Conservation (phyloP, 2,797 vertebrate genomes). For the Takifugu ocellatus region DNA sequence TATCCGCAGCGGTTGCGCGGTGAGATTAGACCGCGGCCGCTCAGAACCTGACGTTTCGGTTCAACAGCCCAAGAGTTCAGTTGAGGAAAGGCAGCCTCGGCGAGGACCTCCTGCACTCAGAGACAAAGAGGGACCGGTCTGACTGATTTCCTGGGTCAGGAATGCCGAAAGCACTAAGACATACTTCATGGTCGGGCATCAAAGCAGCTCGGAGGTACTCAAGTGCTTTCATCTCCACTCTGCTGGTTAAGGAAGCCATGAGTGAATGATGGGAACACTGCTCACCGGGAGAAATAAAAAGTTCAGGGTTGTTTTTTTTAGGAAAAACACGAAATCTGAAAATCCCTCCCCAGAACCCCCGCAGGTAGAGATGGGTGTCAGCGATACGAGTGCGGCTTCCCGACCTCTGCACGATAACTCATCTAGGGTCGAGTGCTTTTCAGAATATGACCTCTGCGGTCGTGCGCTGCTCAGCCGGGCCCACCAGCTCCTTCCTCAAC, state of each 20-base stretch:
- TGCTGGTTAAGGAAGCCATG: slow-evolving; percentile 53
- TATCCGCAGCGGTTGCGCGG: slow-evolving; percentile 35
- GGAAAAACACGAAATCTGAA: slow-evolving; percentile 25
- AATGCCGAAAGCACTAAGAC: slow-evolving; percentile 62
- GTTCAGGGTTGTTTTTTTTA: slow-evolving; percentile 8
- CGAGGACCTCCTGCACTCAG: slow-evolving; percentile 39
- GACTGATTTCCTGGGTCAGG: slow-evolving; percentile 50
- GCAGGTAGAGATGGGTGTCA: slow-evolving; percentile 48
- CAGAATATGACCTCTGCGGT: slow-evolving; percentile 52
- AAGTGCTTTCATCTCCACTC: slow-evolving; percentile 63
- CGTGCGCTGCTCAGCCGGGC: slow-evolving; percentile 40
- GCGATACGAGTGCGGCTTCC: slow-evolving; percentile 42
- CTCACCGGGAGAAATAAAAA: slow-evolving; percentile 6
- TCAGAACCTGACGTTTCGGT: slow-evolving; percentile 38
- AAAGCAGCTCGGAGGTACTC: slow-evolving; percentile 51
- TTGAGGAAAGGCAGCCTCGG: slow-evolving; percentile 28
- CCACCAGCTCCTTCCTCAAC: slow-evolving; percentile 44
- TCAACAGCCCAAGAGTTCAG: slow-evolving; percentile 42
- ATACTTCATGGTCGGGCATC: slow-evolving; percentile 62
- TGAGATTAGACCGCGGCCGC: slow-evolving; percentile 47
- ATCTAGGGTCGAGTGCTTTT: slow-evolving; percentile 35
- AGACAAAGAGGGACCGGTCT: slow-evolving; percentile 15
- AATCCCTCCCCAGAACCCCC: slow-evolving; percentile 9
- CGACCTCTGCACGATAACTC: slow-evolving; percentile 53
- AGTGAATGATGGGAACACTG: slow-evolving; percentile 60